A percentile compares a stretch with the other conserved stretches of the same genome.
Evolutionary conservation across 2,113 vertebrate species (phyloP).

Genomic region (Phaetusa simplex): DNA sequence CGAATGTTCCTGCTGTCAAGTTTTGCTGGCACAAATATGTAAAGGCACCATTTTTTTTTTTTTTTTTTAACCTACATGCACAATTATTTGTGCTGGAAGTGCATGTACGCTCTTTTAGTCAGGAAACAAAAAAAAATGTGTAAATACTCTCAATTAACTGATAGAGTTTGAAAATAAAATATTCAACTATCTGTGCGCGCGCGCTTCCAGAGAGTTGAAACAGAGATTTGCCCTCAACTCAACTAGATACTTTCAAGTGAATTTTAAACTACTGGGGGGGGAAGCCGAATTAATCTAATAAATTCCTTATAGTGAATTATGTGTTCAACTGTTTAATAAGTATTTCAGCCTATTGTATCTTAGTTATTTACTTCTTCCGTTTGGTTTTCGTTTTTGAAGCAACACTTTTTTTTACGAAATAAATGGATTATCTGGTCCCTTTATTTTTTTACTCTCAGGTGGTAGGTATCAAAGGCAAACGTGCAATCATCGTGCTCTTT

Average conservation of each 20-base stretch:
- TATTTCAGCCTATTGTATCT: neutral
- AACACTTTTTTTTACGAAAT: neutral
- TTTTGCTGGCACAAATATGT: conserved; percentile 3
- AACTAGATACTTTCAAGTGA: neutral
- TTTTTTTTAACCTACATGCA: neutral
- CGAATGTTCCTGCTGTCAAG: neutral
- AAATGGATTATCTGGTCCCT: neutral
- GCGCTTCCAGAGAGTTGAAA: neutral
- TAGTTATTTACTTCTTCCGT: neutral
- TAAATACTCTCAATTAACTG: conserved; percentile 3
- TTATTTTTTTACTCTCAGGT: neutral
- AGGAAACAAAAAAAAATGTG: neutral
- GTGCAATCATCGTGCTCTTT: neutral
- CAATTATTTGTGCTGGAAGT: conserved; percentile 3
- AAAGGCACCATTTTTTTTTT: neutral
- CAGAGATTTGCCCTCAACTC: neutral
- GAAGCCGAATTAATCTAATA: neutral
- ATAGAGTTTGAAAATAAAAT: conserved; percentile 22
- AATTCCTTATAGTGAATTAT: neutral
- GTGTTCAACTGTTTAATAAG: neutral
- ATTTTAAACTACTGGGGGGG: neutral
- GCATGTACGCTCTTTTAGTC: neutral
- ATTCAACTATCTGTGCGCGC: neutral
- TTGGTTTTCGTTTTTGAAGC: neutral
- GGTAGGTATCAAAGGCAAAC: neutral